These are phyloP conservation scores for Apamea crenata DNA, from an alignment of 2,888 invertebrate species.

Conservation along the genomic window DNA sequence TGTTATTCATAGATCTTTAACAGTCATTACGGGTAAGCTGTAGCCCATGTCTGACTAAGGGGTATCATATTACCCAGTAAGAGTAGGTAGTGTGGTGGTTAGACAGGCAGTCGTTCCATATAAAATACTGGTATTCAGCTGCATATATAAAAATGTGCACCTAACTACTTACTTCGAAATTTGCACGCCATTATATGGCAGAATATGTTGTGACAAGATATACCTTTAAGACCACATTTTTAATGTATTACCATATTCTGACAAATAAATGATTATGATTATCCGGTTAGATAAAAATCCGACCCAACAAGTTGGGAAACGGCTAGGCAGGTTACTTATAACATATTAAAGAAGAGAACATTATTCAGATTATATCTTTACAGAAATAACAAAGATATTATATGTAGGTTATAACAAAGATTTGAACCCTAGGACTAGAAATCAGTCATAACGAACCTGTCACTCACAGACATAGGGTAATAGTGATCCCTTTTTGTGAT, in stretches of 20 bases:
- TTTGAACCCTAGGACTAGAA: background rate
- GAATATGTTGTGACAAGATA: too few species aligned
- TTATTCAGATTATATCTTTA: background rate
- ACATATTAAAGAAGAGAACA: background rate
- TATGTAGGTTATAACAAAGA: background rate
- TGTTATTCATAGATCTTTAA: background rate
- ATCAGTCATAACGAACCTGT: background rate
- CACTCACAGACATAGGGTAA: constrained; percentile 5
- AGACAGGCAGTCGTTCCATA: background rate
- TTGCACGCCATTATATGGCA: too few species aligned
- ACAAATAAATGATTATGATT: too few species aligned
- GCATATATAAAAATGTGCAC: too few species aligned
- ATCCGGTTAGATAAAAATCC: too few species aligned
- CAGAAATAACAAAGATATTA: background rate
- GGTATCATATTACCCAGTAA: background rate
- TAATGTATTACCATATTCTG: too few species aligned
- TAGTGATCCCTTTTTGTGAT: constrained; percentile 38
- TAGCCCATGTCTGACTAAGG: too few species aligned
- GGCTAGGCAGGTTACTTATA: background rate
- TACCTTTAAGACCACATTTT: too few species aligned
- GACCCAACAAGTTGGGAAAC: background rate
- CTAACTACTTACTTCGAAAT: too few species aligned
- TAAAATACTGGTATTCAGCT: background rate
- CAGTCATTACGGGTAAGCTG: background rate
- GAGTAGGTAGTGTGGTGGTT: too few species aligned